Conservation (phyloP, 2,113 vertebrate species). For the Malurus alboscapulatus region DNA sequence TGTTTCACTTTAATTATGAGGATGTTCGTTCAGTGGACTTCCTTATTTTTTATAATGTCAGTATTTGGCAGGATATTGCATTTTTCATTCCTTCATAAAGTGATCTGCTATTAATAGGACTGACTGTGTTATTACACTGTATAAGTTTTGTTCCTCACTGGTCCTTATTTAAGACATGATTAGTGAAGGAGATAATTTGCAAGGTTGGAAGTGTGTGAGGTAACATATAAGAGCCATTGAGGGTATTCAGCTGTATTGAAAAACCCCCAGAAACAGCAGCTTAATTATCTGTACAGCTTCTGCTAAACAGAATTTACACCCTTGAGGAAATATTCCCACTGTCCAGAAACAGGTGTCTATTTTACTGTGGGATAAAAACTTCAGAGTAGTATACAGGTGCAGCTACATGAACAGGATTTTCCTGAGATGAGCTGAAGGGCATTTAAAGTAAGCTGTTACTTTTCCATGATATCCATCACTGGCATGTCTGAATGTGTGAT, state of each 20-base stretch:
- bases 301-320: neutral
- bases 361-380: neutral
- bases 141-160: neutral
- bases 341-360: neutral
- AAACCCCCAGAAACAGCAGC: neutral
- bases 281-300: neutral
- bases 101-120: neutral
- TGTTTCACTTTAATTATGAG: neutral
- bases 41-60: conserved; percentile 14
- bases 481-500: neutral
- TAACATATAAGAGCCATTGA: neutral
- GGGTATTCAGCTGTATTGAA: neutral
- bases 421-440: neutral
- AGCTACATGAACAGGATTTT: neutral
- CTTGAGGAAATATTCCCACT: neutral
- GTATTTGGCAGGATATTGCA: neutral
- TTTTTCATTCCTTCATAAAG: neutral
- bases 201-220: neutral
- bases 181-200: neutral
- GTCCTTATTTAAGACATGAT: neutral
- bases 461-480: neutral
- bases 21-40: conserved; percentile 1
- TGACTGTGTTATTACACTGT: neutral
- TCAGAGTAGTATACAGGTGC: neutral
- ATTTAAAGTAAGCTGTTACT: neutral